Evolutionary conservation across 2,113 vertebrate genomes (phyloP).

Genomic region (Ornithorhynchus anatinus): DNA sequence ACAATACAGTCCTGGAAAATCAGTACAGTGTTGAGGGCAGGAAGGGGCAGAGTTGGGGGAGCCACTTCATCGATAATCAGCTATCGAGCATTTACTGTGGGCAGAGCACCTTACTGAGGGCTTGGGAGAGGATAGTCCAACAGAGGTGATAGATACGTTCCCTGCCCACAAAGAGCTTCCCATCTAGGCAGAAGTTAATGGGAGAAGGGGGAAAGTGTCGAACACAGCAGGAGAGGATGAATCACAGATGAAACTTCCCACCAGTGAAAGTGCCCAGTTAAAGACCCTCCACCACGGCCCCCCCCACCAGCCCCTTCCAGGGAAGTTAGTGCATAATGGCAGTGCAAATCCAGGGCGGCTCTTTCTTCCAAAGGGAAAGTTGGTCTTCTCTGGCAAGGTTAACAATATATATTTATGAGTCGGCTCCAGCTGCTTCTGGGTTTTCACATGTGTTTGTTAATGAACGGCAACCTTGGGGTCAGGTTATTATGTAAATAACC

Average conservation of each 20-base stretch:
- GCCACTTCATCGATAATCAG: no score
- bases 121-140: no score
- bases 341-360: conserved; percentile 41
- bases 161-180: no score
- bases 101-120: no score
- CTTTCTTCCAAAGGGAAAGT: conserved; percentile 46
- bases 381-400: conserved; percentile 62
- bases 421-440: conserved; percentile 70
- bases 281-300: background rate
- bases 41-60: no score
- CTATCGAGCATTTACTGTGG: no score
- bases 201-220: background rate
- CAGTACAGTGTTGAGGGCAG: no score
- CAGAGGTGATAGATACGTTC: no score
- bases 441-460: conserved; percentile 75
- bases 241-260: background rate
- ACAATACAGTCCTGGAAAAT: no score
- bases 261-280: background rate
- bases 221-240: background rate
- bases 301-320: no score
- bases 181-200: no score
- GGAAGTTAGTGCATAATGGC: conserved; percentile 33
- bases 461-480: conserved; percentile 81
- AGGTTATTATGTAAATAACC: conserved; percentile 86
- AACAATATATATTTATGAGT: conserved; percentile 74